Percentiles rank a stretch among this genome's conserved stretches.
phyloP scores from a whole-genome alignment of 1,140 invertebrate genomes.

The Caerostris darwini region DNA sequence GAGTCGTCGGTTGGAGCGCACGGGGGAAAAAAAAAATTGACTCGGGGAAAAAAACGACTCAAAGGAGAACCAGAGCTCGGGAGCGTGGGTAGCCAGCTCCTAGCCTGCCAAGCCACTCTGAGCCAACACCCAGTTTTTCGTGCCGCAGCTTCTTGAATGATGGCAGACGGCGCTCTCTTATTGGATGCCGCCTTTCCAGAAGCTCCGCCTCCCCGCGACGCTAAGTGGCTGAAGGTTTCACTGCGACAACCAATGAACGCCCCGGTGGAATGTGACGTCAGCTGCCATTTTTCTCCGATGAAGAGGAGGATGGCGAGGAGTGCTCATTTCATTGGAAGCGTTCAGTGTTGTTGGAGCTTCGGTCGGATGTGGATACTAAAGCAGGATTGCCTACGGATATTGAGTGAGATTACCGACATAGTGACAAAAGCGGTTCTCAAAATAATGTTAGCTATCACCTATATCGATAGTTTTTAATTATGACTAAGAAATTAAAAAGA shows the following conservation, averaged over 20 bases:
- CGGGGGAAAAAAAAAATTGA: slow-evolving; percentile 7
- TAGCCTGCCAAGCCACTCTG: slow-evolving; percentile 54
- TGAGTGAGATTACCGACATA: background rate
- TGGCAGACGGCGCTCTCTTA: slow-evolving; percentile 31
- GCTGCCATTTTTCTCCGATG: background rate
- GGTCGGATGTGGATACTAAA: slow-evolving; percentile 15
- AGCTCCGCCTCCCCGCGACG: slow-evolving; percentile 2
- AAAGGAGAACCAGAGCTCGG: slow-evolving; percentile 45
- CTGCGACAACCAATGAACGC: slow-evolving; percentile 53
- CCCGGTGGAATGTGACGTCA: slow-evolving; percentile 28
- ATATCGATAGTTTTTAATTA: too few species aligned
- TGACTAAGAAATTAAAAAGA: too few species aligned
- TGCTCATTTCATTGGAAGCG: slow-evolving; percentile 70
- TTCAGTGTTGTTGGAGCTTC: slow-evolving; percentile 13
- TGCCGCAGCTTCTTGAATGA: slow-evolving; percentile 75
- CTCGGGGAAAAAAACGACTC: slow-evolving; percentile 44
- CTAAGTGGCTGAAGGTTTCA: slow-evolving; percentile 10
- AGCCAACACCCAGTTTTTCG: slow-evolving; percentile 77
- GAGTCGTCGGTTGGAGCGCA: slow-evolving; percentile 1
- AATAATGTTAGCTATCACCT: too few species aligned
- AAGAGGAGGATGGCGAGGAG: slow-evolving; percentile 5
- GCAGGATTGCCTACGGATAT: background rate
- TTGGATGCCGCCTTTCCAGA: slow-evolving; percentile 16
- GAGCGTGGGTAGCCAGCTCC: slow-evolving; percentile 59
- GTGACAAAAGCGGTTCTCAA: background rate